Evolutionary conservation across 2,888 invertebrate species (phyloP), one percentile per base, ranked within the genome.

Genomic region (Chymomyza amoena): DNA sequence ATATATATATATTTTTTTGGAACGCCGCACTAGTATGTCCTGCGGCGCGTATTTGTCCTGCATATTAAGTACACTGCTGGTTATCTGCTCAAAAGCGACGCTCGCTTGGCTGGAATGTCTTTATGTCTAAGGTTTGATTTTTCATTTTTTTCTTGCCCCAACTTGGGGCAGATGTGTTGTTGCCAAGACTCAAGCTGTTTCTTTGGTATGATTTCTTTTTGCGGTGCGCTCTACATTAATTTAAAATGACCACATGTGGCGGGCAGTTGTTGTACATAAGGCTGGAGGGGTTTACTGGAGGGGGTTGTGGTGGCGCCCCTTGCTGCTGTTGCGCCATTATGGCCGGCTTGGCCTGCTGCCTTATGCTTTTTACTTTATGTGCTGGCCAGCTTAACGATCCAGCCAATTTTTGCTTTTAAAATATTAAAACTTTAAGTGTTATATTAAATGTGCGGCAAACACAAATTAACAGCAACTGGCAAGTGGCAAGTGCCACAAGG

Each of bases 21-120:
- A 20, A 6, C 59, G 15, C 59, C 39, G 61, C 61, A 61, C 61
- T 39, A 61, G 39, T 13, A 68, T 63, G 36, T 77, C 80, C 75
- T 74, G 80, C 66, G 64, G 80, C 64, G 80, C 80, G 79, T 66
- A 80, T 80, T 81, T 81, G 80, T 80, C 73, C 74, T 80, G 80
- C 79, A 80, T 79, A 79, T 79, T 80, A 78, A 79, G 76, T 75
- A 72, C 73, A 66, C 80, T 59, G 68, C 72, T 72, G 78, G 70
- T 60, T 66, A 60, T 68, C 65, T 63, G 62, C 62, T 66, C 20
- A 62, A 45, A 13, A 45, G 39, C 39, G 39, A 13, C 39, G 64
- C 60, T 45, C 39, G 64, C 60, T 71, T 75, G 7, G 4, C 32
- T 32, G 32, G 9, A 32, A 32, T 7, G 32, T 9, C 32, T n/a